These are phyloP conservation scores for Chionis minor DNA, from an alignment of 2,113 vertebrate species.

Conservation along the genomic window DNA sequence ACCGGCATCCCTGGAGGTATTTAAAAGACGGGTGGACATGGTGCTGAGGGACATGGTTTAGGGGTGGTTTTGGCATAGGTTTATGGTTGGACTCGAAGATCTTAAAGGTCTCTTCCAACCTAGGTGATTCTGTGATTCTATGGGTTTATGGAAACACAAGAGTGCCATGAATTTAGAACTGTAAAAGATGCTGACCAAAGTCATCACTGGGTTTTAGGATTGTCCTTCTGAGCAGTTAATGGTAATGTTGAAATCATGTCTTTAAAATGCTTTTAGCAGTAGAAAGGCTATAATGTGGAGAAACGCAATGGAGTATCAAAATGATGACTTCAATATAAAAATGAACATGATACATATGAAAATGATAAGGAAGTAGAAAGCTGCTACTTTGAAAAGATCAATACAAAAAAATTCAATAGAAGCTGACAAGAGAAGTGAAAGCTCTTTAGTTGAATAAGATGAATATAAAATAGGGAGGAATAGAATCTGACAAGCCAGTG, in stretches of 20 bases:
- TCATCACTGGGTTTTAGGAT: not conserved
- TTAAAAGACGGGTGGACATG: too few species aligned
- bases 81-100: too few species aligned
- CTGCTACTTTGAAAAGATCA: not conserved
- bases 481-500: not conserved
- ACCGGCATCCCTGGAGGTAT: too few species aligned
- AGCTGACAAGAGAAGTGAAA: not conserved
- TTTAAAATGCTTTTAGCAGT: not conserved
- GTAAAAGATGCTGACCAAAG: not conserved
- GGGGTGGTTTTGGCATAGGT: too few species aligned
- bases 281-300: not conserved
- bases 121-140: too few species aligned
- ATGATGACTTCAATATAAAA: not conserved
- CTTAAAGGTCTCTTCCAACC: too few species aligned
- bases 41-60: too few species aligned
- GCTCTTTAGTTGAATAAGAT: not conserved
- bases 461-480: not conserved
- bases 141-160: too few species aligned
- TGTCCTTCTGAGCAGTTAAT: not conserved
- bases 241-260: not conserved
- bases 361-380: not conserved
- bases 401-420: slow-evolving; percentile 6
- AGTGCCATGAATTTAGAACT: not conserved
- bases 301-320: not conserved
- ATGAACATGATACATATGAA: not conserved